A percentile compares a stretch with the other conserved stretches of the same genome.
Evolutionary conservation across 2,888 invertebrate genomes (phyloP).

Genomic region (Phaedon cochleariae): DNA sequence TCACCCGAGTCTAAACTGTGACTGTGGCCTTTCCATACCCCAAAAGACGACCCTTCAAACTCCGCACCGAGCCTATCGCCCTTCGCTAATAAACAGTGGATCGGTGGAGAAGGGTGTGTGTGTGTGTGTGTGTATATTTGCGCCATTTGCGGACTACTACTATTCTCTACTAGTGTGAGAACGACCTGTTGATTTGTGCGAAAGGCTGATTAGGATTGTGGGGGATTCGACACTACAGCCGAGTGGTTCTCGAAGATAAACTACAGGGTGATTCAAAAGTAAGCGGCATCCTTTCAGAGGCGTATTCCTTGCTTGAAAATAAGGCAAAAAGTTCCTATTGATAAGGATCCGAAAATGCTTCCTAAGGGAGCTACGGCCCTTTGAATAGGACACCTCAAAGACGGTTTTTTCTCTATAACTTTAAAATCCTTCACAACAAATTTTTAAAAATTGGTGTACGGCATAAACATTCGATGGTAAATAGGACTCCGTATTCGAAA

Average conservation of each 20-base stretch:
- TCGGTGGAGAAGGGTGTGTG: conserved; percentile 18
- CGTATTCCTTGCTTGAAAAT: too few species aligned
- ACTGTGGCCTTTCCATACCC: not conserved
- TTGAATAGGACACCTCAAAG: too few species aligned
- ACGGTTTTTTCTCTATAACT: too few species aligned
- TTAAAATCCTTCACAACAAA: too few species aligned
- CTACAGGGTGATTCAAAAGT: too few species aligned
- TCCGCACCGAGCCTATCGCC: conserved; percentile 1
- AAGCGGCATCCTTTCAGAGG: too few species aligned
- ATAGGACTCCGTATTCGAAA: too few species aligned
- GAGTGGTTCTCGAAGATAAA: conserved; percentile 14
- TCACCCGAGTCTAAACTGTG: not conserved
- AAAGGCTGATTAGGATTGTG: not conserved
- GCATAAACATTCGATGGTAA: too few species aligned
- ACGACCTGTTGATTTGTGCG: conserved; percentile 34
- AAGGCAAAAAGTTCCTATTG: too few species aligned
- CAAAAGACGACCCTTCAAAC: conserved; percentile 24
- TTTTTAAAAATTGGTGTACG: too few species aligned
- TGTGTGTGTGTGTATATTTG: conserved; percentile 6
- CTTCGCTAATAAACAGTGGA: conserved; percentile 30
- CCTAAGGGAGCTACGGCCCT: too few species aligned
- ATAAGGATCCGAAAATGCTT: too few species aligned
- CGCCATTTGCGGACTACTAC: not conserved
- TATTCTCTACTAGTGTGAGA: conserved; percentile 27
- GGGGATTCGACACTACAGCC: not conserved